Evolutionary conservation across 2,888 invertebrate genomes (phyloP).

Genomic region (Bimastos eiseni): DNA sequence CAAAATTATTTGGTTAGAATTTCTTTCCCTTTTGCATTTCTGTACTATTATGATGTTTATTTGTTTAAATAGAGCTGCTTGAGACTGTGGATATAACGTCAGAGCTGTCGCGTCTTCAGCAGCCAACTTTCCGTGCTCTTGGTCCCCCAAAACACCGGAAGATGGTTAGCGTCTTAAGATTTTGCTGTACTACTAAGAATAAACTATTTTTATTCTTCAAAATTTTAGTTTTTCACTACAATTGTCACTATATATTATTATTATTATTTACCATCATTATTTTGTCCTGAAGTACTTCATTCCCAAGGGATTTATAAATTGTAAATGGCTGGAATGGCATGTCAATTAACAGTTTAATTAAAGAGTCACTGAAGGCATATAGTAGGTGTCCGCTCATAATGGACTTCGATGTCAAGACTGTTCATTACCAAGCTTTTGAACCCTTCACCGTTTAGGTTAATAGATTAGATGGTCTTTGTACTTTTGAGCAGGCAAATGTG

Average conservation of each 20-base stretch:
- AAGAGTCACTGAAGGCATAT: too few relatives aligned
- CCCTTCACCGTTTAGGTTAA: not conserved
- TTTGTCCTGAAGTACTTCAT: too few relatives aligned
- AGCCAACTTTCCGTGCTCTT: conserved; percentile 75
- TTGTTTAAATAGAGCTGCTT: conserved; percentile 50
- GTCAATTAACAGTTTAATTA: too few relatives aligned
- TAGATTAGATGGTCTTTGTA: not conserved
- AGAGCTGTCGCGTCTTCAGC: conserved; percentile 78
- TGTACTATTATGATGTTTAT: not conserved
- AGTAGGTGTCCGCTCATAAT: too few relatives aligned
- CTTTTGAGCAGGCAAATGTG: not conserved
- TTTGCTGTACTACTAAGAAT: too few relatives aligned
- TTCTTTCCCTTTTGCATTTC: not conserved
- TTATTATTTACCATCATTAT: not conserved
- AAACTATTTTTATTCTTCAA: not conserved
- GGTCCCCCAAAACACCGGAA: conserved; percentile 84
- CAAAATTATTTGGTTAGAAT: not conserved
- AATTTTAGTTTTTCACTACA: not conserved
- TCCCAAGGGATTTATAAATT: too few relatives aligned
- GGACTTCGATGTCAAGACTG: too few relatives aligned
- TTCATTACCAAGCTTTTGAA: too few relatives aligned
- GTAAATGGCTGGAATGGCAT: too few relatives aligned
- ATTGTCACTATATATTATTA: not conserved
- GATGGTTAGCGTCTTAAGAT: conserved; percentile 57
- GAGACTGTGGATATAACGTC: conserved; percentile 51